Evolutionary conservation across 2,888 invertebrate genomes (phyloP), one percentile per base, ranked within the genome.

Genomic region (Tetranychus piercei): DNA sequence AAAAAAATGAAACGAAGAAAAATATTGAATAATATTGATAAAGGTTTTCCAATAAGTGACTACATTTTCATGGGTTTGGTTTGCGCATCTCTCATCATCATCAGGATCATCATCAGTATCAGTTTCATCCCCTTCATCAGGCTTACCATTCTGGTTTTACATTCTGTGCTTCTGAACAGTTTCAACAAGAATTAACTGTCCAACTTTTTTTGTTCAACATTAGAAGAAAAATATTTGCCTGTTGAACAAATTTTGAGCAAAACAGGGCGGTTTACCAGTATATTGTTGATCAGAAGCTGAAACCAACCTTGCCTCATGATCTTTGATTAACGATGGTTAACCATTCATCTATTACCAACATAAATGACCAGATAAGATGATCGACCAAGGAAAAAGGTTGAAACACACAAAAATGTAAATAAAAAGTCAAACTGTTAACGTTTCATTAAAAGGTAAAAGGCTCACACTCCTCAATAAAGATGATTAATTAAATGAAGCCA

Each of bases 401-500:
- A 34, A n/a, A 34, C 34, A 34, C 34, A 34, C 34, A 34, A 34
- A 34, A 34, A 34, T 34, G 2, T 3, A 34, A 34, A 34, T 34
- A 5, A 34, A 34, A 34, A 34, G 34, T 34, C 34, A 34, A 34
- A 34, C 4, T 34, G 34, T 34, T 34, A 34, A 34, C 34, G 34
- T 34, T 34, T 5, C 34, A 34, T 34, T 34, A 34, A 34, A 34
- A 34, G 34, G 34, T 34, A 34, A 34, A 34, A 34, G 34, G 34
- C 34, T 34, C 34, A 34, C 55, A 55, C 55, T 55, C 55, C 55
- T 55, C 55, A 55, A 55, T 55, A 55, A 55, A 55, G 15, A 15
- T 55, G 55, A 55, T 55, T 55, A 55, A 55, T 55, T 55, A 55
- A 55, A 55, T 55, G 55, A 55, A 55, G 55, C 55, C 55, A 55